These are phyloP conservation scores for Pristionchus arcanus DNA, from an alignment of 2,888 invertebrate species.

Conservation along the genomic window DNA sequence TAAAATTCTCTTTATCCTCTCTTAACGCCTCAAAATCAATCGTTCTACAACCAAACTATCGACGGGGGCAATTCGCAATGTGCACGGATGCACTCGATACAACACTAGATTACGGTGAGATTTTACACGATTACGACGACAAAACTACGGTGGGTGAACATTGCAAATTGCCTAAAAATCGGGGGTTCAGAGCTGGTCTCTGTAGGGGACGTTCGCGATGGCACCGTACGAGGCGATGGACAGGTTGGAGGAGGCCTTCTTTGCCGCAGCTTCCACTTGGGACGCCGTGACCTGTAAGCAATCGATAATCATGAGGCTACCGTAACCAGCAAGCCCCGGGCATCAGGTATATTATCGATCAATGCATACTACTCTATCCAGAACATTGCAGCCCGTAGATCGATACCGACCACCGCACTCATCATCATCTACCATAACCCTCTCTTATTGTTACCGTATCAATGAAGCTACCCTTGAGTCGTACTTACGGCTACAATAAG, in stretches of 20 bases:
- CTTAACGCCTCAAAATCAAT: neutral
- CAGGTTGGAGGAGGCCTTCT: slow-evolving; percentile 62
- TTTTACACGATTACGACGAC: neutral
- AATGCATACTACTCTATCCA: no score
- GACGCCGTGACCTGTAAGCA: slow-evolving; percentile 58
- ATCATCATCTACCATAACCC: neutral
- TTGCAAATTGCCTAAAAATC: slow-evolving; percentile 13
- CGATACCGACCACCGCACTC: no score
- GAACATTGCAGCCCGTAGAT: no score
- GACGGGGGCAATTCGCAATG: neutral
- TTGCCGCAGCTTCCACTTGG: slow-evolving; percentile 66
- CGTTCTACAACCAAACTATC: slow-evolving; percentile 33
- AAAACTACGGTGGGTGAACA: slow-evolving; percentile 3
- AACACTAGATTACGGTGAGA: neutral
- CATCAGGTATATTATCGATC: no score
- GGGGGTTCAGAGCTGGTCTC: slow-evolving; percentile 60
- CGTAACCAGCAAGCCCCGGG: no score
- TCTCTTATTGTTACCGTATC: no score
- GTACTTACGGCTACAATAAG: no score
- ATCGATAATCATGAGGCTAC: neutral
- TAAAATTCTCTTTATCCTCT: slow-evolving; percentile 2
- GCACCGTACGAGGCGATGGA: slow-evolving; percentile 67
- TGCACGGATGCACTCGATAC: neutral
- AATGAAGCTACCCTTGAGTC: no score
- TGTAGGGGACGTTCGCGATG: slow-evolving; percentile 65